Evolutionary conservation across 2,888 invertebrate species (phyloP).

Genomic region (Omphaloscelis lunosa): DNA sequence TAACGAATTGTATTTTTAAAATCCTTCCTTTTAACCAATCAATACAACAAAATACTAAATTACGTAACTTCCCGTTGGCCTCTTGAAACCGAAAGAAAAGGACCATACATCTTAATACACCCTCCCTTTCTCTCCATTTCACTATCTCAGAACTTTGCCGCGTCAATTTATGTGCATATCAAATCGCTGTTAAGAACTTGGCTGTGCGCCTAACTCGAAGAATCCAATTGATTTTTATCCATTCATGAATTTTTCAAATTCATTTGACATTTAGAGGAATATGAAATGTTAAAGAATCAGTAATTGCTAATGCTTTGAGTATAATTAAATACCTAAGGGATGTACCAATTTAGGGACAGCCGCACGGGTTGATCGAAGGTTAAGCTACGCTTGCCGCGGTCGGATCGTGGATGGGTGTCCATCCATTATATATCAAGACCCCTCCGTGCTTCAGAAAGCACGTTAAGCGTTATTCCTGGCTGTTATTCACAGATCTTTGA

Average conservation of each 20-base stretch:
- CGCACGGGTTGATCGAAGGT: not conserved
- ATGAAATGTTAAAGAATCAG: constrained; percentile 6
- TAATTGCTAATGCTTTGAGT: not conserved
- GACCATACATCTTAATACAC: constrained; percentile 25
- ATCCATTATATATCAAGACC: not conserved
- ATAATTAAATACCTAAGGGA: not conserved
- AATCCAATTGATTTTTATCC: constrained; percentile 78
- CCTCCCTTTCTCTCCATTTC: constrained; percentile 35
- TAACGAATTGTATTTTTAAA: not conserved
- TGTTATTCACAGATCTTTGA: not conserved
- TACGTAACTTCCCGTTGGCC: not conserved
- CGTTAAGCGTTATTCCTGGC: not conserved
- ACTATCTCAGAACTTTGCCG: constrained; percentile 50
- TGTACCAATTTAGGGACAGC: not conserved
- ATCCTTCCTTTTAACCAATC: not conserved
- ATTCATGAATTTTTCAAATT: constrained; percentile 58
- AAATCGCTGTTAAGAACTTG: constrained; percentile 77
- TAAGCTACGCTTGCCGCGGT: not conserved
- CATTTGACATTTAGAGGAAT: constrained; percentile 34
- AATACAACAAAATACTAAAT: constrained; percentile 1
- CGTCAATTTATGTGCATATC: constrained; percentile 86
- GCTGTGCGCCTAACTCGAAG: constrained; percentile 58
- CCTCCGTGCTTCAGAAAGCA: not conserved
- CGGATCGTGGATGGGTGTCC: not conserved
- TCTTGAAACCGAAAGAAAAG: constrained; percentile 32